A percentile compares a stretch with the other conserved stretches of the same genome.
These are phyloP conservation scores for Lerista edwardsae DNA, from an alignment of 2,797 vertebrate species.

Conservation along the genomic window DNA sequence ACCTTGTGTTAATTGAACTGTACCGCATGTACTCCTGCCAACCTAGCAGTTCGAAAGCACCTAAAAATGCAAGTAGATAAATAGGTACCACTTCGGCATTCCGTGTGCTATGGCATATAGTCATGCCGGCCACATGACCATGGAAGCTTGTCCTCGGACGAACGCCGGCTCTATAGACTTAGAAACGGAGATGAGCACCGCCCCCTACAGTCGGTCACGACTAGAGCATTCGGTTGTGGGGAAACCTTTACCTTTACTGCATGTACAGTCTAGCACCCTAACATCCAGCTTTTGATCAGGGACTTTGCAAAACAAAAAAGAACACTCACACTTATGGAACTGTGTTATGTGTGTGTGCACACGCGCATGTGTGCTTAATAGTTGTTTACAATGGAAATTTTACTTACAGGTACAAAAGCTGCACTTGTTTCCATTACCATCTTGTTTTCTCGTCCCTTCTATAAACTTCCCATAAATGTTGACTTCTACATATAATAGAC, in stretches of 20 bases:
- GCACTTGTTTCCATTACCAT: not conserved
- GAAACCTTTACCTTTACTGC: too few species aligned
- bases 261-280: not conserved
- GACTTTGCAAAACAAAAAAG: not conserved
- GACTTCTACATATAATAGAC: not conserved
- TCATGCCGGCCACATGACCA: too few species aligned
- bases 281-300: not conserved
- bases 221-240: too few species aligned
- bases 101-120: too few species aligned
- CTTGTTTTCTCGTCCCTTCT: not conserved
- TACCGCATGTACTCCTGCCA: not conserved
- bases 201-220: too few species aligned
- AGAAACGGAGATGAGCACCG: too few species aligned
- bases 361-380: too few species aligned
- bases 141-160: too few species aligned
- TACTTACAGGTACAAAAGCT: slow-evolving; percentile 3
- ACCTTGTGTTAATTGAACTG: fast-evolving
- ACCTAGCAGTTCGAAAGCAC: too few species aligned
- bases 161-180: too few species aligned
- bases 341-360: not conserved
- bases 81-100: too few species aligned
- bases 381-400: not conserved
- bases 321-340: not conserved
- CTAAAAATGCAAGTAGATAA: too few species aligned
- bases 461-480: not conserved